Conservation (phyloP, 92 coral and sea anemone genomes). For the Siderastrea radians region DNA sequence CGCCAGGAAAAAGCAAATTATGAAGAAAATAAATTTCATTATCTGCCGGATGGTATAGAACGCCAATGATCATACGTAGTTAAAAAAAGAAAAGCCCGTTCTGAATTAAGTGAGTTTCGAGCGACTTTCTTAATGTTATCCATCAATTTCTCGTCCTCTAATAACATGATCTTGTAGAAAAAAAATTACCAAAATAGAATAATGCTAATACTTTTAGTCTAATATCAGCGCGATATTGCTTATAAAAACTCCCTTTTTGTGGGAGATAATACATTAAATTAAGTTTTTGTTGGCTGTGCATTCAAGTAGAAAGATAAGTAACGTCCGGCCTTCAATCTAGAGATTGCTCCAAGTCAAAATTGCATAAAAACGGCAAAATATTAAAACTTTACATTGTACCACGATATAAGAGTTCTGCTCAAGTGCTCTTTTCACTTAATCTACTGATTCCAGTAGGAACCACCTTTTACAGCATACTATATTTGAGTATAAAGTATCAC, state of each 20-base stretch:
- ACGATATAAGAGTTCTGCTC: too few relatives aligned
- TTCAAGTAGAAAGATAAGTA: not conserved
- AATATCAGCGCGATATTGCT: slow-evolving; percentile 23
- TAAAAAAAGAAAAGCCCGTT: not conserved
- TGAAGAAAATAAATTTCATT: not conserved
- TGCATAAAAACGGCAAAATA: too few relatives aligned
- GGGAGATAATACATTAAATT: slow-evolving; percentile 9
- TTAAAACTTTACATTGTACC: too few relatives aligned
- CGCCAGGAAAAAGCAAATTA: slow-evolving; percentile 4
- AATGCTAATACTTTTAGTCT: not conserved
- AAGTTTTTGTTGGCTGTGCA: not conserved
- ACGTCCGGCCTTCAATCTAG: too few relatives aligned
- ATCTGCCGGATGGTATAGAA: not conserved
- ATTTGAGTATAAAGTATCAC: too few relatives aligned
- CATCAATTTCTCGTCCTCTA: not conserved
- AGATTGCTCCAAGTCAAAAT: too few relatives aligned
- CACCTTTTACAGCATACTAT: too few relatives aligned
- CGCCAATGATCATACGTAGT: not conserved
- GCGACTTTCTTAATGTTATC: not conserved
- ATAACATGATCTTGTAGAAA: not conserved
- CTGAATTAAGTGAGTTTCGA: not conserved
- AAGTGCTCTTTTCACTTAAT: too few relatives aligned
- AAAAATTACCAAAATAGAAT: slow-evolving; percentile 4
- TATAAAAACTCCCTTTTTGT: not conserved
- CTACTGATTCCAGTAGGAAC: too few relatives aligned